Conservation (phyloP, 2,888 invertebrate species). For the Aplocera efformata region DNA sequence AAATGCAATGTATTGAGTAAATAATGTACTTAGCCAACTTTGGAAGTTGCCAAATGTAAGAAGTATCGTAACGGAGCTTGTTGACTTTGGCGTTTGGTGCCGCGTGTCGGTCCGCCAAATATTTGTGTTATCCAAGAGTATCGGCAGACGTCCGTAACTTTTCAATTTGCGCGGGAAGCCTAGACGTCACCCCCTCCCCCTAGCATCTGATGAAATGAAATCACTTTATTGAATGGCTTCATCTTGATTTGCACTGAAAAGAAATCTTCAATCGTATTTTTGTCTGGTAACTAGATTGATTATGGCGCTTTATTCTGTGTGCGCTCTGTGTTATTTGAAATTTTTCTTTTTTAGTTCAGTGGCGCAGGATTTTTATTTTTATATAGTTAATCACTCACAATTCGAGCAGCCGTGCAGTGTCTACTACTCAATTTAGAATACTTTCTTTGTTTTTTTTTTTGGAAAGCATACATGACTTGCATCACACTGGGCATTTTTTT, state of each 20-base stretch:
- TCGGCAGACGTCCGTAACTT: slow-evolving; percentile 9
- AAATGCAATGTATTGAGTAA: no score
- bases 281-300: not conserved
- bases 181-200: slow-evolving; percentile 8
- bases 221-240: slow-evolving; percentile 20
- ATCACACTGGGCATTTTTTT: no score
- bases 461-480: no score
- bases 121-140: slow-evolving; percentile 14
- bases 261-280: slow-evolving; percentile 11
- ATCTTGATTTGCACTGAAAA: slow-evolving; percentile 16
- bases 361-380: no score
- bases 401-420: no score
- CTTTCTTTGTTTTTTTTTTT: no score
- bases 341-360: no score
- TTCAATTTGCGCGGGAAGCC: slow-evolving; percentile 16
- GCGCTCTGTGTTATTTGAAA: no score
- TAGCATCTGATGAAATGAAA: slow-evolving; percentile 16
- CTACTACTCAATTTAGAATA: no score
- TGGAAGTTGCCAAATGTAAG: slow-evolving; percentile 4
- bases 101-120: slow-evolving; percentile 5
- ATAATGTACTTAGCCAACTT: not conserved
- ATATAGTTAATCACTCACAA: no score
- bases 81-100: slow-evolving; percentile 8
- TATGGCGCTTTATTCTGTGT: no score
- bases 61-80: slow-evolving; percentile 4